These are phyloP conservation scores for Himalopsyche phryganea DNA, from an alignment of 1,140 invertebrate species.

Conservation along the genomic window DNA sequence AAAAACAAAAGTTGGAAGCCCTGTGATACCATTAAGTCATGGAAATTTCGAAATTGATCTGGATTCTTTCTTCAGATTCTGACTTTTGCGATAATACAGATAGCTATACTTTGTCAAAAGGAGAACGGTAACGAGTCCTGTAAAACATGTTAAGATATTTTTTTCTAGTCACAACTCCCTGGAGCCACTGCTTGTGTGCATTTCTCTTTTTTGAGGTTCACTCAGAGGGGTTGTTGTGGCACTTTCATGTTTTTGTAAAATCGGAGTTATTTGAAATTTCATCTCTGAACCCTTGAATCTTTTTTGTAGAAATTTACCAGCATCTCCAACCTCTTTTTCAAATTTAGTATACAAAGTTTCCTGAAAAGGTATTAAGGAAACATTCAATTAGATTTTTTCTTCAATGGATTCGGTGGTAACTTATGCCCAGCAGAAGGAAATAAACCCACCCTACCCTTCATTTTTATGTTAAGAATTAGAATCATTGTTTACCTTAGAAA, in stretches of 20 bases:
- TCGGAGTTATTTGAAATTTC: constrained; percentile 57
- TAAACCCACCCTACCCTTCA: no score
- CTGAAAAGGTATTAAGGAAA: constrained; percentile 45
- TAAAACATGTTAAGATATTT: constrained; percentile 11
- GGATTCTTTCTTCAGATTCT: no score
- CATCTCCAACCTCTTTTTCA: constrained; percentile 48
- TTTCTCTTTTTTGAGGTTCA: constrained; percentile 5
- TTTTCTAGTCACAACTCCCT: constrained; percentile 22
- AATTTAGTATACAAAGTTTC: constrained; percentile 53
- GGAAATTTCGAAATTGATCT: no score
- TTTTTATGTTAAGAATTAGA: no score
- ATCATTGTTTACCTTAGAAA: no score
- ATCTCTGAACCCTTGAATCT: constrained; percentile 53
- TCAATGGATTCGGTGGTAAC: no score
- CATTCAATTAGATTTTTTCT: no score
- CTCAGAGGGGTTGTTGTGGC: constrained; percentile 16
- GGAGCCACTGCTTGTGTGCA: background rate
- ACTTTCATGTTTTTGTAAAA: constrained; percentile 32
- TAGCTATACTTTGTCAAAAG: constrained; percentile 12
- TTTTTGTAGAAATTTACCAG: constrained; percentile 56
- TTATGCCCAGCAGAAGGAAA: no score
- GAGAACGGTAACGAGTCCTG: constrained; percentile 6
- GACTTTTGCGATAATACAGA: background rate
- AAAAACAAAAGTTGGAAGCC: no score
- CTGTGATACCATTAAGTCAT: no score